Conservation (phyloP, 1,140 invertebrate species). For the Drosophila varians region DNA sequence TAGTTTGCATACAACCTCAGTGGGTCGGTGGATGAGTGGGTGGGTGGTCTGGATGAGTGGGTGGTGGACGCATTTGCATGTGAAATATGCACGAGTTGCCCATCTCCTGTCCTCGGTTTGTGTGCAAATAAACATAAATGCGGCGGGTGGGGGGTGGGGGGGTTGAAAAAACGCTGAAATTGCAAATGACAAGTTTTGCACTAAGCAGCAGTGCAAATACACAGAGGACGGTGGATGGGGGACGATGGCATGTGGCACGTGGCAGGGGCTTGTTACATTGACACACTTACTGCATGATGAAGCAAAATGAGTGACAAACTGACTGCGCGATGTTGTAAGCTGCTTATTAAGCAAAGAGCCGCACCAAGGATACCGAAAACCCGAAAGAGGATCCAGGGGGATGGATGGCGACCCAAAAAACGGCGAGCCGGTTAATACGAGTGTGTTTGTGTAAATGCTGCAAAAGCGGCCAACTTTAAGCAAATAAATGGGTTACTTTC, state of each 20-base stretch:
- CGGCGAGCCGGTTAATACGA: constrained; percentile 22
- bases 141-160: constrained; percentile 3
- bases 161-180: constrained; percentile 72
- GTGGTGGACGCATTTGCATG: constrained; percentile 51
- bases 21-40: constrained; percentile 3
- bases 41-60: neutral
- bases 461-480: constrained; percentile 55
- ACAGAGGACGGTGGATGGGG: constrained; percentile 12
- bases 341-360: constrained; percentile 69
- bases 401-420: constrained; percentile 43
- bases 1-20: constrained; percentile 68
- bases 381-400: constrained; percentile 1
- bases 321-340: constrained; percentile 70
- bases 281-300: constrained; percentile 80
- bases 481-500: constrained; percentile 79
- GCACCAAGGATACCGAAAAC: neutral
- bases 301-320: constrained; percentile 80
- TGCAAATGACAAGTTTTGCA: constrained; percentile 80
- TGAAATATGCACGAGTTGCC: constrained; percentile 68
- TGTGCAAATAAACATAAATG: constrained; percentile 54
- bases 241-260: neutral
- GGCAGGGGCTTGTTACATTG: constrained; percentile 60
- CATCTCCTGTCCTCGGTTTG: constrained; percentile 25
- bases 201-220: constrained; percentile 74
- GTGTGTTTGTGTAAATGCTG: constrained; percentile 19